Conservation (phyloP, 2,113 vertebrate genomes). For the Probosciger aterrimus region DNA sequence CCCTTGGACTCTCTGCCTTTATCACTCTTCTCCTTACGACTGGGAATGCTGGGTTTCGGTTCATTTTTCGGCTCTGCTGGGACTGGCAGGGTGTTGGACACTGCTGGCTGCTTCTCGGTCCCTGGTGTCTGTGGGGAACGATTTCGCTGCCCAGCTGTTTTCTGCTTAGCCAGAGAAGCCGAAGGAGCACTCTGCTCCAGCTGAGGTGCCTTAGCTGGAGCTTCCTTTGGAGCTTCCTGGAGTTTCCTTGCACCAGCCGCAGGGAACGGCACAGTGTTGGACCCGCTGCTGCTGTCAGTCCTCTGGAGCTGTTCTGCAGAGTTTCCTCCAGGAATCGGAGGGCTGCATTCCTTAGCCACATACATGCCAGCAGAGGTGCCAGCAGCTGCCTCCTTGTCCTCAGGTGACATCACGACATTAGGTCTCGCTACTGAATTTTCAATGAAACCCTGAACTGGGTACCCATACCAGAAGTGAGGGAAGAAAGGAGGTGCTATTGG, state of each 20-base stretch:
- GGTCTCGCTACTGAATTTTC: constrained; percentile 75
- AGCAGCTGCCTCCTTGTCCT: constrained; percentile 64
- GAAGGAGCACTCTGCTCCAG: neutral
- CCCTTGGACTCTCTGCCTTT: constrained; percentile 58
- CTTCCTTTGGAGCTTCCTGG: neutral
- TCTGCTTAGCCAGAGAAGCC: constrained; percentile 4
- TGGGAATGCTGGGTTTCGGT: neutral
- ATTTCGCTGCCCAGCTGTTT: neutral
- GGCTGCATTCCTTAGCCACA: constrained; percentile 56
- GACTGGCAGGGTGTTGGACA: neutral
- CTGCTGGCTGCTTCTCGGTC: neutral
- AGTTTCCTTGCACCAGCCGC: constrained; percentile 2
- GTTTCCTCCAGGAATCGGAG: neutral
- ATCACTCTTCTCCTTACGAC: constrained; percentile 65
- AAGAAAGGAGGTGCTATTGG: constrained; percentile 74
- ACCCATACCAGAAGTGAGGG: constrained; percentile 76
- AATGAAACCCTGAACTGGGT: constrained; percentile 77
- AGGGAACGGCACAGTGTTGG: neutral
- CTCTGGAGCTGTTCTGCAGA: constrained; percentile 53
- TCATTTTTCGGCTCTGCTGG: constrained; percentile 31
- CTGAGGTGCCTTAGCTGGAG: constrained; percentile 26
- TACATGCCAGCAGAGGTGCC: constrained; percentile 25
- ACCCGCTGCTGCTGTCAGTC: neutral
- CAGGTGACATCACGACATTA: constrained; percentile 65
- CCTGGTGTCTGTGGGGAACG: constrained; percentile 2